These are phyloP conservation scores for Mohoua ochrocephala DNA, from an alignment of 2,113 vertebrate species.

Conservation along the genomic window DNA sequence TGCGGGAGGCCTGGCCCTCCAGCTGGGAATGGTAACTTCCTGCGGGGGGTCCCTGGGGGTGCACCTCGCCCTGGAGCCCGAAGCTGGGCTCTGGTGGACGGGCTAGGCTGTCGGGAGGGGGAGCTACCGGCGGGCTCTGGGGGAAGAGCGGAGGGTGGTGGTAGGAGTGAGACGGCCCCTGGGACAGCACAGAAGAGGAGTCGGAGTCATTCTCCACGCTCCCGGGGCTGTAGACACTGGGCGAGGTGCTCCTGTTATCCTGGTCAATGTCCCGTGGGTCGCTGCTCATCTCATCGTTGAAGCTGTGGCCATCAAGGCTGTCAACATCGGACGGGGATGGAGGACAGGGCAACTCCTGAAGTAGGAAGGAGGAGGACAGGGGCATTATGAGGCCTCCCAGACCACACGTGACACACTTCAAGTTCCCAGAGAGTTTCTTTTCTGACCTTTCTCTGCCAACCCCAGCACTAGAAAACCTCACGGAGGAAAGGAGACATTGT, in stretches of 20 bases:
- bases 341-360: slow-evolving; percentile 74
- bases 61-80: slow-evolving; percentile 46
- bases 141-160: slow-evolving; percentile 74
- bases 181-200: slow-evolving; percentile 79
- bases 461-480: background rate
- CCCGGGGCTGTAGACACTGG: slow-evolving; percentile 91
- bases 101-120: slow-evolving; percentile 59
- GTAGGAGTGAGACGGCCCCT: slow-evolving; percentile 71
- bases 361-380: background rate
- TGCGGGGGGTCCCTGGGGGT: slow-evolving; percentile 54
- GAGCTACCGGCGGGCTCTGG: slow-evolving; percentile 74
- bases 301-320: slow-evolving; percentile 89
- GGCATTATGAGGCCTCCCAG: background rate
- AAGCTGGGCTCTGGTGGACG: slow-evolving; percentile 70
- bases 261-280: slow-evolving; percentile 97
- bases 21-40: slow-evolving; percentile 70
- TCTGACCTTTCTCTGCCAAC: background rate
- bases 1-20: slow-evolving; percentile 71
- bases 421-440: background rate
- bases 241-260: slow-evolving; percentile 97
- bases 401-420: background rate
- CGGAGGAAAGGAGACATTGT: background rate
- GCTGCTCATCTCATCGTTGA: slow-evolving; percentile 92
- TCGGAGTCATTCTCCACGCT: slow-evolving; percentile 95
- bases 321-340: slow-evolving; percentile 78